Conservation (phyloP, 2,888 invertebrate genomes). For the Dolomedes plantarius region DNA sequence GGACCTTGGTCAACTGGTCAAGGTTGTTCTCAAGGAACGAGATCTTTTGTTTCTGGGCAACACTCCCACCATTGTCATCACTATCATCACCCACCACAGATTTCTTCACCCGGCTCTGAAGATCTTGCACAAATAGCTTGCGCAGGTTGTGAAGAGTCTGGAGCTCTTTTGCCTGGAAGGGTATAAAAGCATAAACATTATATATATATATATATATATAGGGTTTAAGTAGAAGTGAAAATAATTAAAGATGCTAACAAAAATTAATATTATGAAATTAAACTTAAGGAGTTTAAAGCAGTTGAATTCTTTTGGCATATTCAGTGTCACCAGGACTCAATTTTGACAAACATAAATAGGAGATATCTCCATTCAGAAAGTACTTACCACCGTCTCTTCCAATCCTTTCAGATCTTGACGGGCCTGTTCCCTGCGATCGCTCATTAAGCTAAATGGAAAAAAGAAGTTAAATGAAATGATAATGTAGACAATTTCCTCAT, state of each 20-base stretch:
- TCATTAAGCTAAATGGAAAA: conserved; percentile 76
- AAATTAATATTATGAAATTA: too few relatives aligned
- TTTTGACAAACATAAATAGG: too few relatives aligned
- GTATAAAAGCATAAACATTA: too few relatives aligned
- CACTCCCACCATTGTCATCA: conserved; percentile 91
- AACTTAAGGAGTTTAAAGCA: too few relatives aligned
- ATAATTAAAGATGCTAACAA: too few relatives aligned
- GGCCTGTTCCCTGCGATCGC: conserved; percentile 97
- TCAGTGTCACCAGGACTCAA: too few relatives aligned
- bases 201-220: too few relatives aligned
- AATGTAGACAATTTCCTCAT: not conserved
- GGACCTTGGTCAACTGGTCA: conserved; percentile 96
- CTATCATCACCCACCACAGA: conserved; percentile 83
- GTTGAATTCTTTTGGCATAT: too few relatives aligned
- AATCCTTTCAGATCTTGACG: conserved; percentile 89
- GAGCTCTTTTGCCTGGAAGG: conserved; percentile 88
- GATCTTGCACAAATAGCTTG: conserved; percentile 97
- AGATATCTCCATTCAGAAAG: too few relatives aligned
- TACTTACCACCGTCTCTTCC: conserved; percentile 75
- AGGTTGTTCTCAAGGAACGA: conserved; percentile 99
- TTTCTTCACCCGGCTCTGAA: conserved; percentile 85
- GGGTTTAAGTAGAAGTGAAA: too few relatives aligned
- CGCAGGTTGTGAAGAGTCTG: conserved; percentile 98
- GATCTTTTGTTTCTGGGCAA: conserved; percentile 99
- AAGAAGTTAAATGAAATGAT: not conserved